Evolutionary conservation across 2,113 vertebrate species (phyloP), one percentile per base, ranked within the genome.

Genomic region (Fregetta grallaria): DNA sequence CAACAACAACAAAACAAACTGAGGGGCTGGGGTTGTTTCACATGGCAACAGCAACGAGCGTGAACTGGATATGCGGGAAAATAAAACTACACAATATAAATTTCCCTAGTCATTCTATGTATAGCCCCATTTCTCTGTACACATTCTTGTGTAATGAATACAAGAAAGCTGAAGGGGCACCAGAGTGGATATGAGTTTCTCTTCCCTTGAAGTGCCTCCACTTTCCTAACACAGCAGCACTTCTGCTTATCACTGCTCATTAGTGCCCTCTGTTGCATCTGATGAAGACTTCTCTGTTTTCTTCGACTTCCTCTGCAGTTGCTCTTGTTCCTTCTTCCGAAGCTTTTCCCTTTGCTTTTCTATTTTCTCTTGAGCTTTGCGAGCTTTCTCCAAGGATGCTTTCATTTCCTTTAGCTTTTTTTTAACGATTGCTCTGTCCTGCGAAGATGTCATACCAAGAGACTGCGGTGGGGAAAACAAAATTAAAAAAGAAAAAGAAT

Each of bases 401-500:
- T 99, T 99, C 95, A 99, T 98, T 97, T 99, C 99, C 97, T 99
- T 99, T 77, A 99, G 97, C 93, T 99, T 99, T 97, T 99, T 99
- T 98, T 99, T 99, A 91, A 99, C 94, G 78, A 99, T 58, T 12
- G 98, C 98, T 76, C 99, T 98, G 82, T 99, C 99, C 95, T 99
- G 99, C 82, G 99, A 99, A 38, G 98, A 99, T 30, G 97, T 96
- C 71, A 99, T 98, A 67, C 99, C 99, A 53, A 99, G 99, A 58
- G 98, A 98, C 99, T 99, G 82, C 75, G 22, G 79, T 29, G 52
- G n/a, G 32, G 34, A 73, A 87, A 91, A 75, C 22, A 87, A 94
- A 79, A 94, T 65, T 62, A 62, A 70, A 85, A 78, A 74, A 49
- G 56, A 42, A 61, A 27, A 83, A 71, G 1, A 20, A 67, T 61